Base-by-base conservation (phyloP, 2,888 invertebrate genomes). In the Luperina testacea region DNA sequence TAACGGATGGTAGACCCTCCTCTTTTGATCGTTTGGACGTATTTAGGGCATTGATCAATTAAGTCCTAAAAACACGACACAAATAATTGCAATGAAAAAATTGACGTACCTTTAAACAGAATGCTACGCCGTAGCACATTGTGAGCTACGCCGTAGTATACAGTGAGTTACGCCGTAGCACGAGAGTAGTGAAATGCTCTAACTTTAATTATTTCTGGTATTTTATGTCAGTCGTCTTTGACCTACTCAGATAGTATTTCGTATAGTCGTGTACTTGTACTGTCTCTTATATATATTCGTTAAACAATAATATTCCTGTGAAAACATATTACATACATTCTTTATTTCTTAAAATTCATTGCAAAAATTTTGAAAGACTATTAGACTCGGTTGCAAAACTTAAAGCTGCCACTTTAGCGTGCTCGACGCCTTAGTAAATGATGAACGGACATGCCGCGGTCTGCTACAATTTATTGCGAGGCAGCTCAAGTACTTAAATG, bases 401-500 rank as follows among this genome's bases (percentile, higher is more conserved):
- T 75, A 78, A 86, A 75, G 65, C 87, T 78, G 61, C 87, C 72
- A 78, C 83, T 77, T 77, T 69, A 72, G 64, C 72, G 84, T 78
- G 87, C 77, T 77, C 69, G 32, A n/a, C 70, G 87, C 53, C 64
- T 87, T 75, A 69, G 65, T 74, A 82, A 86, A 84, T 87, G 87
- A 84, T 84, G 80, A 87, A 84, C 84, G 84, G 87, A 84, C 79
- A 83, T 83, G 65, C 76, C 75, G 63, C 70, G 69, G 87, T 74
- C 72, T 75, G 78, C 86, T 72, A 79, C 64, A 87, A 84, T 84
- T 84, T 84, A 84, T 87, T 75, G 84, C 84, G 27, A 83, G 69
- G 74, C 83, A 84, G 84, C 87, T 78, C 84, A 78, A 84, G 87
- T 83, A 83, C 87, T 84, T 87, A 83, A 84, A 87, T 78, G 84